Conservation (phyloP, 2,113 vertebrate species). For the Tamias sibiricus region DNA sequence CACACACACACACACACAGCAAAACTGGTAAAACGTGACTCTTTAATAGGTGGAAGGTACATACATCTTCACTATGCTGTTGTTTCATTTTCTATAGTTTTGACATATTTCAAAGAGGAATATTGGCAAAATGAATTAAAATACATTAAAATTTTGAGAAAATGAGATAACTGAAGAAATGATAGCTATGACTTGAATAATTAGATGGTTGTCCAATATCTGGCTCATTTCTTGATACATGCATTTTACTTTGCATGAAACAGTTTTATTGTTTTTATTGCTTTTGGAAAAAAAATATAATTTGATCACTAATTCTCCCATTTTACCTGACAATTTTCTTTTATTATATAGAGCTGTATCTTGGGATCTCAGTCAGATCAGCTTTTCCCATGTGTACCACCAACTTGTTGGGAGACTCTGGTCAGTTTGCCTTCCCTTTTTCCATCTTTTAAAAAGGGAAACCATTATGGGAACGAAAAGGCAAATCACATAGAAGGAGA, state of each 20-base stretch:
- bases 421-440: not conserved
- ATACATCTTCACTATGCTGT: not conserved
- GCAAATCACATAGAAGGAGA: not conserved
- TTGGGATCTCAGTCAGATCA: not conserved
- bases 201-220: not conserved
- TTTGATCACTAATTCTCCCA: not conserved
- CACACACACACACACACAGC: not conserved
- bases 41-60: not conserved
- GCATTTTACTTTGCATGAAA: not conserved
- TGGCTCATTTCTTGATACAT: not conserved
- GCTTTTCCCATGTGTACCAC: not conserved
- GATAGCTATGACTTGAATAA: not conserved
- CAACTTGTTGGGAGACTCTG: not conserved
- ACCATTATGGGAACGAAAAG: not conserved
- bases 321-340: not conserved
- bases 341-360: not conserved
- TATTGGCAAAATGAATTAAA: not conserved
- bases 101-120: conserved; percentile 33
- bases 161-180: not conserved
- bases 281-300: not conserved
- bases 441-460: not conserved
- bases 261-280: not conserved
- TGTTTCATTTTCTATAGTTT: not conserved
- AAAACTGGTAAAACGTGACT: not conserved
- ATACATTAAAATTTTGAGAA: not conserved